These are phyloP conservation scores for Radopholus similis DNA, from an alignment of 1,140 invertebrate genomes.

Conservation along the genomic window DNA sequence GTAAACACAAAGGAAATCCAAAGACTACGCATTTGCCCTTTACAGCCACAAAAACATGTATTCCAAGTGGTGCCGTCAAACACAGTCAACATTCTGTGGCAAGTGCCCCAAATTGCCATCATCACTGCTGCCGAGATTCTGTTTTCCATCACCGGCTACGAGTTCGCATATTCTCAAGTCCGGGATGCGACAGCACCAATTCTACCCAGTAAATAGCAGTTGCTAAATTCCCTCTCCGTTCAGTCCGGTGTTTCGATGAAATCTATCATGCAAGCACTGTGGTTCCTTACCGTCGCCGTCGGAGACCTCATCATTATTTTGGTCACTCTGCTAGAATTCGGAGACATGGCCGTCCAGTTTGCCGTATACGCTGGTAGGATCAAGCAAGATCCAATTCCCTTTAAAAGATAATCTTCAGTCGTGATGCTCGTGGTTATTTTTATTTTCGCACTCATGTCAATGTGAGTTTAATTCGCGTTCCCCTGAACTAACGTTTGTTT, in stretches of 20 bases:
- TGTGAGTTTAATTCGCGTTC: neutral
- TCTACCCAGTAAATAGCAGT: neutral
- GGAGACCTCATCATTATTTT: slow-evolving; percentile 35
- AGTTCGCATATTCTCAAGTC: slow-evolving; percentile 55
- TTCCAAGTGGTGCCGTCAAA: slow-evolving; percentile 67
- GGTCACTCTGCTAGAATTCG: slow-evolving; percentile 10
- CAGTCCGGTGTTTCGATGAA: slow-evolving; percentile 61
- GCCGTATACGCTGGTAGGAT: slow-evolving; percentile 23
- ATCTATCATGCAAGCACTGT: slow-evolving; percentile 75
- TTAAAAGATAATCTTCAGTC: neutral
- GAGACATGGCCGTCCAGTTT: slow-evolving; percentile 62
- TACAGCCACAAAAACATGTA: slow-evolving; percentile 14
- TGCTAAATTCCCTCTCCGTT: neutral
- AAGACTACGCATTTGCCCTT: neutral
- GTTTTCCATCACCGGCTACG: slow-evolving; percentile 57
- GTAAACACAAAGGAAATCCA: neutral
- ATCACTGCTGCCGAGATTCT: slow-evolving; percentile 58
- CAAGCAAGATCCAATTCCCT: neutral
- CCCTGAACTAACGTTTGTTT: neutral
- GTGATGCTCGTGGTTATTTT: slow-evolving; percentile 14
- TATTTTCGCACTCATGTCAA: slow-evolving; percentile 16
- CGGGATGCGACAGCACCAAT: neutral
- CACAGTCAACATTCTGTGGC: slow-evolving; percentile 51
- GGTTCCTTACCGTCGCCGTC: slow-evolving; percentile 75
- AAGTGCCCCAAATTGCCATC: slow-evolving; percentile 54